These are phyloP conservation scores for Enteromius argenteus DNA, from an alignment of 2,797 vertebrate species.

Conservation along the genomic window DNA sequence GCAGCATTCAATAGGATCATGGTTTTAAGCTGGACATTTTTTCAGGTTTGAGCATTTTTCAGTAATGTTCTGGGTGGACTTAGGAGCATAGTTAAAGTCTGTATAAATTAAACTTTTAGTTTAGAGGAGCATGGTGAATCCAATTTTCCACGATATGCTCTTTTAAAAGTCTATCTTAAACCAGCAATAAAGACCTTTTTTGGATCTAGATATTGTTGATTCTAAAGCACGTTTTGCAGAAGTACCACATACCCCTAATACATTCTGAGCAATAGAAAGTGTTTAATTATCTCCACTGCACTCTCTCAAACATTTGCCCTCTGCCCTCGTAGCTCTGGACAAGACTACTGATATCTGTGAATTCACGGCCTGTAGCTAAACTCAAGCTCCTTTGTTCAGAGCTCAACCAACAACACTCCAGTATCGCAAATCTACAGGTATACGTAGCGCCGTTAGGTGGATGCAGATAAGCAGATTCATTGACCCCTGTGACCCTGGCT, in stretches of 20 bases:
- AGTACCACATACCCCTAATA: background rate
- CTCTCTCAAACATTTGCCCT: conserved; percentile 41
- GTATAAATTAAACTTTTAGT: background rate
- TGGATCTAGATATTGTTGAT: background rate
- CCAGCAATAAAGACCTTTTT: background rate
- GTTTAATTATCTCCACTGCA: conserved; percentile 18
- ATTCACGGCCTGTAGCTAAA: conserved; percentile 65
- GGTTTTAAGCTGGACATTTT: background rate
- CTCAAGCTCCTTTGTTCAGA: conserved; percentile 54
- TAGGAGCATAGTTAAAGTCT: background rate
- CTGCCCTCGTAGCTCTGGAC: conserved; percentile 38
- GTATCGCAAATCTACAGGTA: conserved; percentile 77
- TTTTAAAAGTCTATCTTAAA: background rate
- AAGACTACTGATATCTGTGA: conserved; percentile 60
- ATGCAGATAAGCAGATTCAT: conserved; percentile 81
- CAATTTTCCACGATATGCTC: too few species aligned
- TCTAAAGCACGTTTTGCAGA: background rate
- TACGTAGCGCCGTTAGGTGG: conserved; percentile 70
- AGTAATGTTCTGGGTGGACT: background rate
- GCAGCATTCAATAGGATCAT: background rate
- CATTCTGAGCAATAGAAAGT: conserved; percentile 1
- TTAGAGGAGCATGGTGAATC: background rate
- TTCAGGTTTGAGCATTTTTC: background rate
- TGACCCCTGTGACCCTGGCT: conserved; percentile 75
- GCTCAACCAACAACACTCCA: conserved; percentile 51